phyloP scores from a whole-genome alignment of 2,888 invertebrate genomes.

The Augochlorella aurata region DNA sequence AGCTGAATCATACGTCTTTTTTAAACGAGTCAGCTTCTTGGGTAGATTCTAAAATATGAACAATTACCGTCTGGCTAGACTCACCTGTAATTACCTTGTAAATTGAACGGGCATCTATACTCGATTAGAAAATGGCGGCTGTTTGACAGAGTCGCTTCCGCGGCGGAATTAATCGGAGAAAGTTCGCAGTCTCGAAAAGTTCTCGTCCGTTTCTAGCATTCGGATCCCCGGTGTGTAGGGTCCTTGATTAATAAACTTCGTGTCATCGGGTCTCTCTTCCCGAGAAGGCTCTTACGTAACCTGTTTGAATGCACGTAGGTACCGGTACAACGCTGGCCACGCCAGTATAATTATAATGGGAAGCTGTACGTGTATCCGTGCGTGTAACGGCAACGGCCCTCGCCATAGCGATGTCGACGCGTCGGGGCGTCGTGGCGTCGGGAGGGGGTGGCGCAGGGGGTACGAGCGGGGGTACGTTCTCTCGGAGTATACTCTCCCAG shows the following conservation, averaged over 20 bases:
- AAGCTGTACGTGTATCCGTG: constrained; percentile 52
- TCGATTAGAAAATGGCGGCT: too few species aligned
- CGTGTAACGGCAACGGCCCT: constrained; percentile 42
- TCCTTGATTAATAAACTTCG: constrained; percentile 50
- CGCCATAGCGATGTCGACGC: background rate
- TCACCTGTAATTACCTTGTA: too few species aligned
- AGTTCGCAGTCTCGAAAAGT: too few species aligned
- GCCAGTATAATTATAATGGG: constrained; percentile 62
- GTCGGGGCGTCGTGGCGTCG: background rate
- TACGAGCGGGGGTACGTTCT: constrained; percentile 20
- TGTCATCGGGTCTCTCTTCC: constrained; percentile 45
- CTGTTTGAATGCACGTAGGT: constrained; percentile 62
- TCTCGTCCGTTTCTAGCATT: too few species aligned
- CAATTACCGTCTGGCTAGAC: too few species aligned
- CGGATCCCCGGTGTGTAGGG: constrained; percentile 12
- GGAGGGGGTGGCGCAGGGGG: constrained; percentile 14
- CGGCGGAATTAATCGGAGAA: too few species aligned
- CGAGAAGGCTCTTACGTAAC: constrained; percentile 51
- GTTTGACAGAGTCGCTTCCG: too few species aligned
- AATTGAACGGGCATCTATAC: too few species aligned
- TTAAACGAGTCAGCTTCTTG: too few species aligned
- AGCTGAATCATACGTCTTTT: too few species aligned
- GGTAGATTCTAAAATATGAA: too few species aligned
- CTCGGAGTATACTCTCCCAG: constrained; percentile 67
- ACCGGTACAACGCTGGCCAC: constrained; percentile 41